Percentiles rank a stretch among this genome's conserved stretches.
phyloP scores from a whole-genome alignment of 2,113 vertebrate species.

The Brachyhypopomus occidentalis region DNA sequence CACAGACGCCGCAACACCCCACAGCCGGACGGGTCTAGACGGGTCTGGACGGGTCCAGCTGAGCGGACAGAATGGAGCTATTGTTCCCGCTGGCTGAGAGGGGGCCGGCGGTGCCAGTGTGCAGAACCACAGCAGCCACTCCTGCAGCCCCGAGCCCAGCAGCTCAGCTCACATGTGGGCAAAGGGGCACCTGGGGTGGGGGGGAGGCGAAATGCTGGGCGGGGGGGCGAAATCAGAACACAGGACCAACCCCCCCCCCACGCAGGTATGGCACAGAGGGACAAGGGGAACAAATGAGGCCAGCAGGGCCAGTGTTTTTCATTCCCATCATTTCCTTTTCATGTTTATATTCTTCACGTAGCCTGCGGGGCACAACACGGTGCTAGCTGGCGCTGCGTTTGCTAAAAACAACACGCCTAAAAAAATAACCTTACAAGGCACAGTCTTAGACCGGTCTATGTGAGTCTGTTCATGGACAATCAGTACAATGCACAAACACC shows the following conservation, averaged over 20 bases:
- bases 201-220: background rate
- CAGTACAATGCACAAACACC: background rate
- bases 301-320: background rate
- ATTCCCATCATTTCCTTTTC: background rate
- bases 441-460: background rate
- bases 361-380: background rate
- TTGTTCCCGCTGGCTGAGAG: slow-evolving; percentile 13
- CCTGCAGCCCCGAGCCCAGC: background rate
- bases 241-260: background rate
- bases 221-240: background rate
- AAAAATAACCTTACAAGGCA: background rate
- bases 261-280: too few species aligned
- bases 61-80: slow-evolving; percentile 7
- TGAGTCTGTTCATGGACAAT: background rate
- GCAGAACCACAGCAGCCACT: background rate
- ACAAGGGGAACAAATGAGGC: too few species aligned
- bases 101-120: slow-evolving; percentile 5
- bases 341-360: slow-evolving; percentile 18
- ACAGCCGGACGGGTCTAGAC: background rate
- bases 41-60: background rate
- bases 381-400: background rate
- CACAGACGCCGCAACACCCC: background rate
- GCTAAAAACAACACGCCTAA: background rate
- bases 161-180: background rate
- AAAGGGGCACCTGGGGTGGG: slow-evolving; percentile 4